Conservation (phyloP, 2,797 vertebrate species). For the Pipistrellus nathusii region DNA sequence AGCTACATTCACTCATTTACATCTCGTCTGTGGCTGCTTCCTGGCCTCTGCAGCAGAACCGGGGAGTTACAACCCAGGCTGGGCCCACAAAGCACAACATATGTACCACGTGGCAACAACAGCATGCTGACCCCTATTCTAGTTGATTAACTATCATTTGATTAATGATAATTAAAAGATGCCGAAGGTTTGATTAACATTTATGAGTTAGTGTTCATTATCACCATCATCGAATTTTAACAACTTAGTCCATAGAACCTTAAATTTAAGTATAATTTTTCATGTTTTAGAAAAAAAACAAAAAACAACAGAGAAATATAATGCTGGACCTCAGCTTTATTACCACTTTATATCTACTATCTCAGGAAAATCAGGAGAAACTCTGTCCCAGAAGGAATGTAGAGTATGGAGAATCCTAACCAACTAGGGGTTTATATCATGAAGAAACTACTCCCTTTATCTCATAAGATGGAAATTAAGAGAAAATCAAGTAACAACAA, state of each 20-base stretch:
- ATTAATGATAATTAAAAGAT: not conserved
- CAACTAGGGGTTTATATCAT: not conserved
- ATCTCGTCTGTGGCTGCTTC: no score
- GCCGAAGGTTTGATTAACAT: not conserved
- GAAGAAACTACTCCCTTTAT: not conserved
- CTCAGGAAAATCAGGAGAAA: not conserved
- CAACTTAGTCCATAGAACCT: not conserved
- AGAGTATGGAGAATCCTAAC: not conserved
- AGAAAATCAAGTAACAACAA: conserved; percentile 20
- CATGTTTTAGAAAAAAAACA: not conserved
- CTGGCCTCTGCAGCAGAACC: not conserved
- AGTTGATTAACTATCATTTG: not conserved
- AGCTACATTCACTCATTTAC: not conserved
- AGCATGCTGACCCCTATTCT: not conserved
- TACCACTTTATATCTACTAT: not conserved
- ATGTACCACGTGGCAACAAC: not conserved
- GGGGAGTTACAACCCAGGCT: not conserved
- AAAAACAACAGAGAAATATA: not conserved
- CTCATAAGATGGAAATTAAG: not conserved
- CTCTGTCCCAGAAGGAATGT: not conserved
- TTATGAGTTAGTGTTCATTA: not conserved
- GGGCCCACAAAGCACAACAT: no score
- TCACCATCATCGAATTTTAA: not conserved
- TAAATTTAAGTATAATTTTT: not conserved
- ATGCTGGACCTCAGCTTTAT: not conserved